Evolutionary conservation across 2,797 vertebrate genomes (phyloP), one percentile per base, ranked within the genome.

Genomic region (Silurus lanzhouensis): DNA sequence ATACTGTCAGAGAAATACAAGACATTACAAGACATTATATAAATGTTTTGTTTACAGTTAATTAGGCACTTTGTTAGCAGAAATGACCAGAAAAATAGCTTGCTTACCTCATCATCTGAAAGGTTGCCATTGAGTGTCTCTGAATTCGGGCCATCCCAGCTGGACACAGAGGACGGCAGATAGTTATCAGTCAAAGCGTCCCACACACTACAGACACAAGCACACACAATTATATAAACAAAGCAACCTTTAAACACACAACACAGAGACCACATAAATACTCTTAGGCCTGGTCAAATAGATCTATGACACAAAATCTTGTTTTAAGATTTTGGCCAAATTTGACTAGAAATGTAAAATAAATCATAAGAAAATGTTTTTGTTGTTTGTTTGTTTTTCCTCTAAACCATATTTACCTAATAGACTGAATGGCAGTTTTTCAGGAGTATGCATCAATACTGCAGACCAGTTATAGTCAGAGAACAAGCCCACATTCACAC

Each of bases 181-280:
- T 97, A 98, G 94, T 97, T 98, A 93, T 98, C 97, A 20, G 96
- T 98, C 89, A 98, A 93, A 87, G 97, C 97, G 85, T 97, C 97
- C 97, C 97, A 98, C 89, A 98, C 97, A 91, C 97, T 98, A 94
- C 12, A 94, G 87, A 88, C 72, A 90, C 84, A 86, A 86, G 82
- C 38, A 81, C 76, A 76, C 48, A 89, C 87, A 84, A 83, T 88
- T 88, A 85, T 82, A 86, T 52, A 70, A 63, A 86, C 64, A 83
- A 74, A n/a, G 44, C 71, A 60, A 46, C 55, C 71, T 20, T 15
- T 6, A 83, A 84, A 74, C 83, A 74, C 70, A 67, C 83, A 81
- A 81, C 68, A 72, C 66, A 82, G 12, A 57, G 14, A 82, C 75
- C 61, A 75, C 74, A 22, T 79, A 14, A 15, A 71, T 6, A 58